Percentiles rank a stretch among this genome's conserved stretches.
phyloP scores from a whole-genome alignment of 1,140 invertebrate species.

The Vanessa atalanta region DNA sequence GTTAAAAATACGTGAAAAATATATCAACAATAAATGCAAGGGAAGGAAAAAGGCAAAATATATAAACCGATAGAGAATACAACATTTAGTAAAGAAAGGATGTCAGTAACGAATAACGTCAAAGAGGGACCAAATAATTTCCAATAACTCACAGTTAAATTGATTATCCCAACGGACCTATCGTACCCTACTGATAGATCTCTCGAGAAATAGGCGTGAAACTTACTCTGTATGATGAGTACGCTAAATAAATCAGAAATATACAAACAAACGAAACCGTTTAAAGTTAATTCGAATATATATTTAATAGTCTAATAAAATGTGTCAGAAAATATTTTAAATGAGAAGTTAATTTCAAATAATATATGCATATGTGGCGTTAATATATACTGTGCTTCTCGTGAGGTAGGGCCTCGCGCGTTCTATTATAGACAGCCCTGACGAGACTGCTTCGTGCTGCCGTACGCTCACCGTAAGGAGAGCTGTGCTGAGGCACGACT shows the following conservation, averaged over 20 bases:
- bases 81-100: neutral
- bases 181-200: slow-evolving; percentile 26
- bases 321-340: too few species aligned
- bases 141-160: slow-evolving; percentile 29
- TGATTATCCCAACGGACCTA: slow-evolving; percentile 32
- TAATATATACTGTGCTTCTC: too few species aligned
- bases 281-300: too few species aligned
- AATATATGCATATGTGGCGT: too few species aligned
- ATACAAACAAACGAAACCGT: neutral
- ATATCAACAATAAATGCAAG: neutral
- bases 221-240: slow-evolving; percentile 14
- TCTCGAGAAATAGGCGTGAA: slow-evolving; percentile 19
- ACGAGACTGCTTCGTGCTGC: too few species aligned
- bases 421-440: too few species aligned
- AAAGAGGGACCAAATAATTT: slow-evolving; percentile 13
- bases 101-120: slow-evolving; percentile 3
- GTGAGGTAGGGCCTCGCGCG: too few species aligned
- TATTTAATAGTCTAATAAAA: too few species aligned
- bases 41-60: neutral
- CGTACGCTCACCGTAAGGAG: too few species aligned
- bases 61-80: neutral
- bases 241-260: neutral
- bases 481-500: too few species aligned
- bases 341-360: too few species aligned
- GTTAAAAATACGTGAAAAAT: too few species aligned